These are phyloP conservation scores for Zaprionus taronus DNA, from an alignment of 1,140 invertebrate genomes.

Conservation along the genomic window DNA sequence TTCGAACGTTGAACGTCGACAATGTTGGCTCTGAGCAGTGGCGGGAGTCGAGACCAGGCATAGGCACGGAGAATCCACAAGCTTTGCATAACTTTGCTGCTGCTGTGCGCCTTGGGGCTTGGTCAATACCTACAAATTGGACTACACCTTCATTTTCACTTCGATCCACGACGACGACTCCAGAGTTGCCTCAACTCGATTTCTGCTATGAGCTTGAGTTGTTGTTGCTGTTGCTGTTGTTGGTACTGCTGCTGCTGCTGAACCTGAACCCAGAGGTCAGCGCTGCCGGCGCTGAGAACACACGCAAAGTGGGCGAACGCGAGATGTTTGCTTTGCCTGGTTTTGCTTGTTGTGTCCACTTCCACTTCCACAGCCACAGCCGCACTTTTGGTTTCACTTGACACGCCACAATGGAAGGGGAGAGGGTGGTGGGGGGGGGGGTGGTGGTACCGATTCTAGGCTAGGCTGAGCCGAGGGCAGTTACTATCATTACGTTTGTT, in stretches of 20 bases:
- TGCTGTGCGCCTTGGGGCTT: constrained; percentile 69
- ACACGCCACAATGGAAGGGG: constrained; percentile 21
- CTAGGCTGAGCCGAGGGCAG: constrained; percentile 23
- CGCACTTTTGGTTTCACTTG: constrained; percentile 81
- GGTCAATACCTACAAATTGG: constrained; percentile 83
- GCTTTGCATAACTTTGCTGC: constrained; percentile 71
- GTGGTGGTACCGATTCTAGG: background rate
- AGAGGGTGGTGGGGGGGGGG: background rate
- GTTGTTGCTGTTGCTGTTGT: constrained; percentile 17
- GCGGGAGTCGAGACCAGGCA: background rate
- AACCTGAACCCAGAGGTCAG: constrained; percentile 67
- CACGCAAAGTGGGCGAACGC: constrained; percentile 77
- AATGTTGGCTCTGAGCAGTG: constrained; percentile 13
- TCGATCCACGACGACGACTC: constrained; percentile 39
- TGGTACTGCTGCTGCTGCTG: constrained; percentile 10
- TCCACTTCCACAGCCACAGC: constrained; percentile 12
- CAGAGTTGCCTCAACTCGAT: constrained; percentile 25
- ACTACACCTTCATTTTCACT: constrained; percentile 84
- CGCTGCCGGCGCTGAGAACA: constrained; percentile 67
- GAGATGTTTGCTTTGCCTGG: constrained; percentile 63
- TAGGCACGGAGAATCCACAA: constrained; percentile 16
- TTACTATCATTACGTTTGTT: constrained; percentile 41
- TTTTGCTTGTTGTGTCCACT: background rate
- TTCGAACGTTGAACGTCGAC: background rate
- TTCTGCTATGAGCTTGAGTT: constrained; percentile 11